Conservation (phyloP, 2,888 invertebrate species). For the Catocala fraxini region DNA sequence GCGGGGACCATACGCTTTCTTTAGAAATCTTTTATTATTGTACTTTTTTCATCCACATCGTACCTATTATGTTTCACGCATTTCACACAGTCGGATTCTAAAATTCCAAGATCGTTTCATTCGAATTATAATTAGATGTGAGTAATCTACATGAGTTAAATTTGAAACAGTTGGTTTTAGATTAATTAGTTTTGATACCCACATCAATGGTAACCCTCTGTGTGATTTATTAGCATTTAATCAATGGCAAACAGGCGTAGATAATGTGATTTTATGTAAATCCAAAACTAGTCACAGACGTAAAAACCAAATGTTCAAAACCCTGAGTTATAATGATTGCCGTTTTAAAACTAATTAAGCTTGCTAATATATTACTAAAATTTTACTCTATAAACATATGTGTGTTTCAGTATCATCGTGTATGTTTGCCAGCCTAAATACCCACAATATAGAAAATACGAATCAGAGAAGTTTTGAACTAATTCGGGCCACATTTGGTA, state of each 20-base stretch:
- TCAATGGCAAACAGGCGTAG: constrained; percentile 5
- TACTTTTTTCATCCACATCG: constrained; percentile 54
- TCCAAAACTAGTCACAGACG: not conserved
- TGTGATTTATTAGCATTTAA: constrained; percentile 9
- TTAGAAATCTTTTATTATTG: constrained; percentile 63
- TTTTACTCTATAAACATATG: too few relatives aligned
- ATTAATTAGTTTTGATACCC: constrained; percentile 13
- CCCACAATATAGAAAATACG: too few relatives aligned
- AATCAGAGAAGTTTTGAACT: too few relatives aligned
- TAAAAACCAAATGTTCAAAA: too few relatives aligned
- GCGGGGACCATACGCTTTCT: constrained; percentile 71
- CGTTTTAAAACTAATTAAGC: too few relatives aligned
- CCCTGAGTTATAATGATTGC: too few relatives aligned
- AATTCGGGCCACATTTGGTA: too few relatives aligned
- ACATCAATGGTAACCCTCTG: constrained; percentile 2
- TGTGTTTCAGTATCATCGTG: too few relatives aligned
- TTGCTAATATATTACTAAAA: too few relatives aligned
- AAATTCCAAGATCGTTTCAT: constrained; percentile 27
- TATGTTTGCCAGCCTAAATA: too few relatives aligned
- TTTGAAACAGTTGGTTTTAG: constrained; percentile 14
- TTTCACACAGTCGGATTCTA: constrained; percentile 31
- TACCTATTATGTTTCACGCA: constrained; percentile 57
- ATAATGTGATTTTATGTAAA: not conserved
- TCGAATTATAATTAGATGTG: constrained; percentile 33
- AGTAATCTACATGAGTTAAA: constrained; percentile 25